These are phyloP conservation scores for Ranitomeya variabilis DNA, from an alignment of 2,113 vertebrate genomes.

Conservation along the genomic window DNA sequence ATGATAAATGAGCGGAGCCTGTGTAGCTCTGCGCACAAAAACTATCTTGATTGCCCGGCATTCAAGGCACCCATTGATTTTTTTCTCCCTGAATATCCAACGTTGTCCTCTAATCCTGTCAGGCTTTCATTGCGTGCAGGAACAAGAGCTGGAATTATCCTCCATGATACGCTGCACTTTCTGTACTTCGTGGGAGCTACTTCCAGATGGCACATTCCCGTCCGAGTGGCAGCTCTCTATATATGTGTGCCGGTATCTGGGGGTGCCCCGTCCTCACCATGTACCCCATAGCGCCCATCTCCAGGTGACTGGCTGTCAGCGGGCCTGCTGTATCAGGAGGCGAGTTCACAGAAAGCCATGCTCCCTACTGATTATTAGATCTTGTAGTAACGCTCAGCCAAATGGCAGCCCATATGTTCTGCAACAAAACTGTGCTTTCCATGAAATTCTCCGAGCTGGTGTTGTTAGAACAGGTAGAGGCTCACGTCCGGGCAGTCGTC, in stretches of 20 bases:
- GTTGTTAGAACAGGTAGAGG: constrained; percentile 37
- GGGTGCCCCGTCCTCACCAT: neutral
- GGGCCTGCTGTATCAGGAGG: constrained; percentile 20
- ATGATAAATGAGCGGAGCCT: constrained; percentile 56
- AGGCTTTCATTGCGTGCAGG: constrained; percentile 45
- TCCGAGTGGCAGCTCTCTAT: neutral
- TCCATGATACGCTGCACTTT: constrained; percentile 24
- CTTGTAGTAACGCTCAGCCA: constrained; percentile 42
- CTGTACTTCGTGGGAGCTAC: constrained; percentile 31
- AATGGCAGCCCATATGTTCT: constrained; percentile 52
- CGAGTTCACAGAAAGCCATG: constrained; percentile 36
- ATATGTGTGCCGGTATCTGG: neutral
- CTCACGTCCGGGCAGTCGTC: neutral
- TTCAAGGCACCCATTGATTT: constrained; percentile 54
- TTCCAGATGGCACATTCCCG: constrained; percentile 1
- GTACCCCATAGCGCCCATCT: neutral
- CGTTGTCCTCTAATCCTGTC: constrained; percentile 54
- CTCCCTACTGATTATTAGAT: constrained; percentile 48
- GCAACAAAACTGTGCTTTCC: constrained; percentile 39
- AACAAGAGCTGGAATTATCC: constrained; percentile 45
- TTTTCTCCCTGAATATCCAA: constrained; percentile 55
- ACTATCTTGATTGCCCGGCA: constrained; percentile 50
- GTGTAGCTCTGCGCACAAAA: constrained; percentile 49
- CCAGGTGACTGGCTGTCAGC: neutral
- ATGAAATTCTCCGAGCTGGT: constrained; percentile 39